Evolutionary conservation across 2,113 vertebrate genomes (phyloP).

Genomic region (Speoplatyrhinus poulsoni): DNA sequence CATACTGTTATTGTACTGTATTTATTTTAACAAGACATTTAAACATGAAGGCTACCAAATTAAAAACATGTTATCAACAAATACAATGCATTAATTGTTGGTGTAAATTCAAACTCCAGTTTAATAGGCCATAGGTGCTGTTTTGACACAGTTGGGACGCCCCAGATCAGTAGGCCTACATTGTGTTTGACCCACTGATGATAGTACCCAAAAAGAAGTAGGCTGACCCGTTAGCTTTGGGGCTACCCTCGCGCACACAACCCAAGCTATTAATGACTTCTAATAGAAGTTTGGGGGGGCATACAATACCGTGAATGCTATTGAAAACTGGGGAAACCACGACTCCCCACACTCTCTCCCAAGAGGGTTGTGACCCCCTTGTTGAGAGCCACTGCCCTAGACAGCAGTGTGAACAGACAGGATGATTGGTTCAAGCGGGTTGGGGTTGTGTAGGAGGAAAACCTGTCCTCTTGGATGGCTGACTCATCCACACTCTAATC

Average conservation of each 20-base stretch:
- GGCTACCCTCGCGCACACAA: not conserved
- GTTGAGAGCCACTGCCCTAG: conserved; percentile 9
- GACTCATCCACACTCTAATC: conserved; percentile 55
- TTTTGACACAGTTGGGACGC: too few relatives aligned
- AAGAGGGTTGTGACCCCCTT: too few relatives aligned
- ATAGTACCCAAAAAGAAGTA: not conserved
- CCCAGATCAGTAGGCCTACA: not conserved
- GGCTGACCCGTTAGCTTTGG: too few relatives aligned
- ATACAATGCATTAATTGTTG: too few relatives aligned
- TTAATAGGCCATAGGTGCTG: too few relatives aligned
- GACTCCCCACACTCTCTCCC: not conserved
- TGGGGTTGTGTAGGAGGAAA: conserved; percentile 46
- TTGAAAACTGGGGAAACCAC: not conserved
- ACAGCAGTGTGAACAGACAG: conserved; percentile 14
- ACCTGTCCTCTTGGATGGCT: conserved; percentile 32
- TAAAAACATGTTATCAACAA: too few relatives aligned
- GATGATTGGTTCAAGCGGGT: conserved; percentile 16
- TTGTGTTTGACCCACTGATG: not conserved
- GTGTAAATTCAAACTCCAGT: too few relatives aligned
- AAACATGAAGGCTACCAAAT: too few relatives aligned
- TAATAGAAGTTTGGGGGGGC: too few relatives aligned
- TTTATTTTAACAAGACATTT: too few relatives aligned
- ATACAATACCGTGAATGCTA: not conserved
- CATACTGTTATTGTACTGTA: too few relatives aligned
- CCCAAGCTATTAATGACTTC: too few relatives aligned